A percentile compares a stretch with the other conserved stretches of the same genome.
These are phyloP conservation scores for Clinocottus analis DNA, from an alignment of 2,113 vertebrate genomes.

Conservation along the genomic window DNA sequence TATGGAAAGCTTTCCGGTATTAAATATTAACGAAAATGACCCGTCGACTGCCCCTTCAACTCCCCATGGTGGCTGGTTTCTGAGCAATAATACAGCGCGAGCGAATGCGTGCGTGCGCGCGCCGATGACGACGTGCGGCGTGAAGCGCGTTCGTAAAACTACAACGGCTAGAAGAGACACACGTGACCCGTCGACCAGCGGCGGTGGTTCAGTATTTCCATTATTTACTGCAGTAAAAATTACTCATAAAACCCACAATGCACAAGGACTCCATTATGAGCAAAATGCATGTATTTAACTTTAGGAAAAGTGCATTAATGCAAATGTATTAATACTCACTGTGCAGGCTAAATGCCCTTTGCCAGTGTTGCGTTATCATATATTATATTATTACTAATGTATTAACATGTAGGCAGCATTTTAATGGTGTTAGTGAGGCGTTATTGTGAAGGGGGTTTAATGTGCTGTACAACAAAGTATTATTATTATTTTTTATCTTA, in stretches of 20 bases:
- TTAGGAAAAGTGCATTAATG: not conserved
- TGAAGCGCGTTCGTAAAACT: constrained; percentile 46
- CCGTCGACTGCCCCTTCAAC: constrained; percentile 74
- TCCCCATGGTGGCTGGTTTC: constrained; percentile 79
- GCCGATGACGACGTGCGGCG: constrained; percentile 51
- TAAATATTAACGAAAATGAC: constrained; percentile 68
- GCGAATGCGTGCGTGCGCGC: constrained; percentile 68
- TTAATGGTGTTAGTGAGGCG: not conserved
- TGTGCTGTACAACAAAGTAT: not conserved
- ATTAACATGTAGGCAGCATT: not conserved
- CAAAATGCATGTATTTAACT: not conserved
- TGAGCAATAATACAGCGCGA: constrained; percentile 73
- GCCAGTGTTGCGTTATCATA: not conserved
- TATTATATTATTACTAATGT: not conserved
- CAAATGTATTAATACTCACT: not conserved
- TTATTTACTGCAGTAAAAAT: not conserved
- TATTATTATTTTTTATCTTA: too few species aligned
- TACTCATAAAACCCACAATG: not conserved
- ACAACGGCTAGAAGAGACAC: constrained; percentile 30
- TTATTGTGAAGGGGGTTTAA: not conserved
- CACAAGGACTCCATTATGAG: too few species aligned
- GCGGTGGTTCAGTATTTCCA: not conserved
- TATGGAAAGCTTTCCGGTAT: constrained; percentile 63
- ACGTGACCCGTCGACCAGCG: rapidly evolving
- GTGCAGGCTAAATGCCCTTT: not conserved